Conservation (phyloP, 2,888 invertebrate genomes). For the Meteorus cinctellus region DNA sequence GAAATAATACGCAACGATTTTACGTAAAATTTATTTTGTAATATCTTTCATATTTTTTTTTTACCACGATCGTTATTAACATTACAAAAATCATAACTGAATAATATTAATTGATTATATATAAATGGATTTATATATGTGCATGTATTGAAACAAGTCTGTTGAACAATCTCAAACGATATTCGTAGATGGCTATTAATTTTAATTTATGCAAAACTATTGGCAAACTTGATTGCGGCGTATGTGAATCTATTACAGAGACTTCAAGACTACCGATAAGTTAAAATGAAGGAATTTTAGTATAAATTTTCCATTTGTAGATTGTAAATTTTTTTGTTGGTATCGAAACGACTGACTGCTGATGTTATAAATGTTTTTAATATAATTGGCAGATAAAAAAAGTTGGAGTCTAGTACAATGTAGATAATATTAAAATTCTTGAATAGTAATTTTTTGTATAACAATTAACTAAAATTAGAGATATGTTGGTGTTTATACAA, state of each 20-base stretch:
- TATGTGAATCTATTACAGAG: neutral
- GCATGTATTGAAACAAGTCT: neutral
- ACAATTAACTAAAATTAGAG: too few relatives aligned
- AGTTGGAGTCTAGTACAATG: too few relatives aligned
- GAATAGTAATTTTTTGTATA: too few relatives aligned
- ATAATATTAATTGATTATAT: neutral
- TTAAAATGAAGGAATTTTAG: too few relatives aligned
- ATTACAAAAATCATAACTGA: neutral
- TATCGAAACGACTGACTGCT: too few relatives aligned
- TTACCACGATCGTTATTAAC: neutral
- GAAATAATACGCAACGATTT: neutral
- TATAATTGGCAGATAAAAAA: too few relatives aligned
- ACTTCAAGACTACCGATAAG: neutral
- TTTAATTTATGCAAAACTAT: constrained; percentile 10
- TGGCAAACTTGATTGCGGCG: neutral
- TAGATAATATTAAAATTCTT: too few relatives aligned
- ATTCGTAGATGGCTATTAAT: neutral
- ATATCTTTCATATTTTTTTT: neutral
- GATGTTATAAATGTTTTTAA: too few relatives aligned
- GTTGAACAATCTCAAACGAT: neutral
- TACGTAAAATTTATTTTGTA: neutral
- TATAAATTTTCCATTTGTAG: too few relatives aligned
- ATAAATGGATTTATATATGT: neutral
- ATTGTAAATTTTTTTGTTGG: too few relatives aligned
- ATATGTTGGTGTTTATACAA: too few relatives aligned